These are phyloP conservation scores for Zosterops pallidus DNA, from an alignment of 2,113 vertebrate genomes.

Conservation along the genomic window DNA sequence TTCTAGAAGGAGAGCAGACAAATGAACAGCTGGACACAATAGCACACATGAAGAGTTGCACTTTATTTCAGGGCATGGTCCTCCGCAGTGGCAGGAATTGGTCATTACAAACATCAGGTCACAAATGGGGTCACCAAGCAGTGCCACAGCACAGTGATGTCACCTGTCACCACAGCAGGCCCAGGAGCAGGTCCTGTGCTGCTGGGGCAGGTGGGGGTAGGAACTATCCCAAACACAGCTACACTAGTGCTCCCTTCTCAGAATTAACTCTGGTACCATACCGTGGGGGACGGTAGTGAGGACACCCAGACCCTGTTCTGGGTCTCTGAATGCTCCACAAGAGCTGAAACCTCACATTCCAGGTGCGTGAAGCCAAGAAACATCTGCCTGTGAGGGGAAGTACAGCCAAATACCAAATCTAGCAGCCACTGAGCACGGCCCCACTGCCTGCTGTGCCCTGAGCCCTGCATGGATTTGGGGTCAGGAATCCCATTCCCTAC, in stretches of 20 bases:
- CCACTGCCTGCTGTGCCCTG: not conserved
- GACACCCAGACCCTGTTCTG: not conserved
- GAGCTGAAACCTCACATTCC: not conserved
- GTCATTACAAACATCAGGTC: not conserved
- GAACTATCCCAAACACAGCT: not conserved
- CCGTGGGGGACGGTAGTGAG: accelerated
- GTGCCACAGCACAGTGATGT: not conserved
- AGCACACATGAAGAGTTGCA: slow-evolving; percentile 36
- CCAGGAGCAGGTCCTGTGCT: accelerated
- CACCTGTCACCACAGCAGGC: not conserved
- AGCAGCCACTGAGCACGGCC: not conserved
- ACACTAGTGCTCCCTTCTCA: not conserved
- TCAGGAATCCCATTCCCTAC: accelerated
- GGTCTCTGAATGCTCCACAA: not conserved
- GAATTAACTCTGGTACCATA: not conserved
- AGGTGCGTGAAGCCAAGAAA: not conserved
- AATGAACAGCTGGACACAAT: not conserved
- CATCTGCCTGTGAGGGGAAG: not conserved
- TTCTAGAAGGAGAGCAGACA: not conserved
- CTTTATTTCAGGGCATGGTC: slow-evolving; percentile 71
- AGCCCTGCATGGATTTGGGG: accelerated
- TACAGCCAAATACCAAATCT: not conserved
- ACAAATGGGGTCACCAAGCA: not conserved
- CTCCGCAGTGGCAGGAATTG: not conserved
- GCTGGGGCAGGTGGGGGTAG: not conserved